Evolutionary conservation across 2,113 vertebrate species (phyloP).

Genomic region (Marcusenius ussheri): DNA sequence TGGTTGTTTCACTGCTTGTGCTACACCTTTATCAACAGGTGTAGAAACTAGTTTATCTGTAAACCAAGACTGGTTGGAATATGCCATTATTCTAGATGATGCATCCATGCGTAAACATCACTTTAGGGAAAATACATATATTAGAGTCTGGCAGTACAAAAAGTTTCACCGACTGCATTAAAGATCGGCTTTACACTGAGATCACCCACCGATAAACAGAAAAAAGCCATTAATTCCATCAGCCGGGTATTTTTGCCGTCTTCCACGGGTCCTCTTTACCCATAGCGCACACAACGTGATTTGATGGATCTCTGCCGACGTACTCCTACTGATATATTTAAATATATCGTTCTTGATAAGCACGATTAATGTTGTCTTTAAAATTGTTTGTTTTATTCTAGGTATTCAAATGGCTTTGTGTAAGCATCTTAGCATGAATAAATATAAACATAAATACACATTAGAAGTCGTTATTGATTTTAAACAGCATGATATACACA

Average conservation of each 20-base stretch:
- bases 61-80: background rate
- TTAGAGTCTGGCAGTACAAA: background rate
- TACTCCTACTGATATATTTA: background rate
- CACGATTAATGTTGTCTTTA: background rate
- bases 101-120: background rate
- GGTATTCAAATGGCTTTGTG: background rate
- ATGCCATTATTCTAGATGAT: background rate
- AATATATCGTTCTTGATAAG: background rate
- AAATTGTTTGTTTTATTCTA: background rate
- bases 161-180: background rate
- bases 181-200: background rate
- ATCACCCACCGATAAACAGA: background rate
- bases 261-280: background rate
- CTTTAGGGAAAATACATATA: background rate
- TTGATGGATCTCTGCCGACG: background rate
- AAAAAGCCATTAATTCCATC: background rate
- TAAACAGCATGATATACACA: background rate
- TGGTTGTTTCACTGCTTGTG: background rate
- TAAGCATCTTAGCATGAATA: background rate
- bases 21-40: conserved; percentile 2
- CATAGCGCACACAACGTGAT: background rate
- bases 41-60: background rate
- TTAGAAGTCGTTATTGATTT: background rate
- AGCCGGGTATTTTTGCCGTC: background rate
- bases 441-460: background rate